Evolutionary conservation across 2,797 vertebrate species (phyloP), one percentile per base, ranked within the genome.

Genomic region (Sibirionetta formosa): DNA sequence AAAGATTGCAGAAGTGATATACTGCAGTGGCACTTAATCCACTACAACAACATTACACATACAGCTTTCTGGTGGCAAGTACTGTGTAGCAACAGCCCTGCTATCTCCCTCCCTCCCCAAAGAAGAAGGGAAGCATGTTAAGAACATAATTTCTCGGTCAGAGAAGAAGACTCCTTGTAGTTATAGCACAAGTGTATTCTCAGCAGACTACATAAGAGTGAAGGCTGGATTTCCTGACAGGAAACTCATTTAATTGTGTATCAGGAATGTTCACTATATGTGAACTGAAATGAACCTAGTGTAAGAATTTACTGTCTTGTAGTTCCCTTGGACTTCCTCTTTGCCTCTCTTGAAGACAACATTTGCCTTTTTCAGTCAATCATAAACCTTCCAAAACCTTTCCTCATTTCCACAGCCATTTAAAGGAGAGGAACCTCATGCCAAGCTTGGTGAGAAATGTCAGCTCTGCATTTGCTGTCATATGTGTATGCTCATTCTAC

Each of bases 11-110:
- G 54, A 87, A 89, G 29, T 60, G 24, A 94, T 46, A 48, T 66
- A 73, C 78, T 82, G 87, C 60, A 44, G 64, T 36, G 75, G 60
- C 75, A 77, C 69, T 92, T 73, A 89, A 89, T 94, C 68, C 56
- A 80, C 78, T 73, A 63, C 24, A 11, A 66, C 33, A 68, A 5
- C 51, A 56, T 73, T 72, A 72, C 13, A 73, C 18, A 36, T 5
- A 60, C 38, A 87, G 71, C 27, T 87, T 92, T 87, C 51, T 85
- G 27, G 35, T 1, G 15, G 87, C 42, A 77, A 71, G 42, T 85
- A 71, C 75, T 87, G 68, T 84, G 89, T 92, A 94, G 79, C 70
- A 92, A 72, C 64, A 85, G 10, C 46, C 4, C n/a, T 79, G 38
- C 40, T 58, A 31, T 70, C 58, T 70, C 29, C 4, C 24, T 6